These are phyloP conservation scores for Danio choprae DNA, from an alignment of 2,797 vertebrate species.

Conservation along the genomic window DNA sequence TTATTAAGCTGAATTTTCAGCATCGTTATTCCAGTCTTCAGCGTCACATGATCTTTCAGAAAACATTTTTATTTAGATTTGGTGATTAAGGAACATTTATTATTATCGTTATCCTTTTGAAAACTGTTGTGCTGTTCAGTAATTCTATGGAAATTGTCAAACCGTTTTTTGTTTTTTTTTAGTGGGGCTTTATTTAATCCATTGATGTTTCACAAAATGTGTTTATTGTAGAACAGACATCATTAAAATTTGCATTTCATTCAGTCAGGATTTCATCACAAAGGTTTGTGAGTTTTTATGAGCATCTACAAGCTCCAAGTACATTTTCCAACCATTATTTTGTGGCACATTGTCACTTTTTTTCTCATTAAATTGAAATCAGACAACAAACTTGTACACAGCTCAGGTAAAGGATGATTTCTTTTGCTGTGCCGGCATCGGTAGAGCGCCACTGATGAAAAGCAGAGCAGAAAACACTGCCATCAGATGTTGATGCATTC, in stretches of 20 bases:
- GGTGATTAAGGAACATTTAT: too few relatives aligned
- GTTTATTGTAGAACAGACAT: neutral
- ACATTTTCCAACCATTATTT: neutral
- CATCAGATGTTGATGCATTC: constrained; percentile 1
- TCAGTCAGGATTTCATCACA: neutral
- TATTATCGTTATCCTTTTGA: too few relatives aligned
- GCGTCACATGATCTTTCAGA: too few relatives aligned
- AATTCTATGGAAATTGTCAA: too few relatives aligned
- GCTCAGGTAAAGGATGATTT: constrained; percentile 9
- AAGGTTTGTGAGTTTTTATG: neutral
- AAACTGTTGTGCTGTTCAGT: too few relatives aligned
- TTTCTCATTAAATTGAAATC: constrained; percentile 3
- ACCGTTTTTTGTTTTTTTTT: too few relatives aligned
- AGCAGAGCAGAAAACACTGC: constrained; percentile 4
- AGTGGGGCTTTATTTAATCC: too few relatives aligned
- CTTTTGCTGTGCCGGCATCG: neutral
- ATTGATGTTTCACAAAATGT: neutral
- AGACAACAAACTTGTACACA: constrained; percentile 10
- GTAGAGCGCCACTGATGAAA: constrained; percentile 8
- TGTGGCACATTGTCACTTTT: neutral
- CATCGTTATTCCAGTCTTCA: too few relatives aligned
- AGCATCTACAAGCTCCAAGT: neutral
- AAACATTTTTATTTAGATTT: too few relatives aligned
- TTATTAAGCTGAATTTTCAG: too few relatives aligned
- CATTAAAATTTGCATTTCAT: neutral